A percentile compares a stretch with the other conserved stretches of the same genome.
These are phyloP conservation scores for Synergus itoensis DNA, from an alignment of 2,888 invertebrate species.

Conservation along the genomic window DNA sequence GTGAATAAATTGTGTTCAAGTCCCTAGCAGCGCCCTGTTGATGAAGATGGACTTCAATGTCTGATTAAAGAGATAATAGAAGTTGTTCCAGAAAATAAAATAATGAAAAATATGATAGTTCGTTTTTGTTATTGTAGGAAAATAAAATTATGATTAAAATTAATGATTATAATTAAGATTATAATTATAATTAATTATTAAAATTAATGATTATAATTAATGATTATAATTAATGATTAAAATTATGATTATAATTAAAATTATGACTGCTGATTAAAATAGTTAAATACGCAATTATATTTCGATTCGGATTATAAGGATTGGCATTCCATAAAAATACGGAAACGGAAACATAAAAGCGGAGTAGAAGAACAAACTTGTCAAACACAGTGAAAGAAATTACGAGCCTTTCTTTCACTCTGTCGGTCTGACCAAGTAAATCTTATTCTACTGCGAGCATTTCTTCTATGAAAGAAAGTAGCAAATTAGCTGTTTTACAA, in stretches of 20 bases:
- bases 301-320: not conserved
- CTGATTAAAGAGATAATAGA: too few relatives aligned
- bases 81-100: too few relatives aligned
- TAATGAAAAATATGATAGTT: too few relatives aligned
- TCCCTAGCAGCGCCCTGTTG: not conserved
- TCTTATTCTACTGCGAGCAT: slow-evolving; percentile 10
- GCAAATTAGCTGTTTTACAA: not conserved
- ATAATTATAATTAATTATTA: too few relatives aligned
- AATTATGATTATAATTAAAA: too few relatives aligned
- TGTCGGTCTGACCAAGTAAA: slow-evolving; percentile 8
- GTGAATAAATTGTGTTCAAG: not conserved
- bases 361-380: not conserved
- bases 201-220: too few relatives aligned
- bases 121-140: too few relatives aligned
- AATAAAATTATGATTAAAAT: too few relatives aligned
- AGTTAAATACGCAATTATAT: not conserved
- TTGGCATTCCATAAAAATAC: not conserved
- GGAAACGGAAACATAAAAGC: not conserved
- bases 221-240: too few relatives aligned
- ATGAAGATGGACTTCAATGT: too few relatives aligned
- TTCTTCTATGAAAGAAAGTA: not conserved
- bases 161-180: too few relatives aligned
- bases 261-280: not conserved
- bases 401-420: not conserved
- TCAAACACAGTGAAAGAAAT: not conserved